Evolutionary conservation across 2,113 vertebrate genomes (phyloP), one percentile per base, ranked within the genome.

Genomic region (Cyanocitta stelleri): DNA sequence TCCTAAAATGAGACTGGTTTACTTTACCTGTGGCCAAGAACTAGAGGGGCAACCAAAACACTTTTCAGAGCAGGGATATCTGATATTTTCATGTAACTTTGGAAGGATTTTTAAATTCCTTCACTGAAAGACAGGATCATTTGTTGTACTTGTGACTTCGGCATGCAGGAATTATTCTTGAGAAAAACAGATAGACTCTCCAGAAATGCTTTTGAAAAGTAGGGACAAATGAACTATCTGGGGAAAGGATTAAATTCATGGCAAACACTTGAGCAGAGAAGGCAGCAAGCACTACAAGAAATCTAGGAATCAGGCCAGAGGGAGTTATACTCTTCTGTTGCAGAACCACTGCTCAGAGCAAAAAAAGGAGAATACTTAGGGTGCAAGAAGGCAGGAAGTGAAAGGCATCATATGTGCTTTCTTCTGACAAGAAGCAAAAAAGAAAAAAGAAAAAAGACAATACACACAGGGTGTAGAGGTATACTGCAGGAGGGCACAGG

Each of bases 61-160:
- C 23, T 39, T 90, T 97, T 94, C 11, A 7, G 43, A 88, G 30
- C 32, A 74, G 29, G 37, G 46, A 49, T 69, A 33, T 83, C 46
- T 80, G 85, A 85, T 88, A 88, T 58, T 87, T 83, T 80, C 75
- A 54, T 62, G 27, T 51, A 59, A 46, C 21, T 63, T 94, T 92
- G 92, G 90, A 95, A 83, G 12, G 58, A 37, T 68, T 94, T 85
- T 91, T 56, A 69, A 82, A 94, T 93, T 90, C 94, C 37, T 54
- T 54, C 79, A 64, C 71, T 83, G 78, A 85, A 88, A 59, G 82
- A 92, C 78, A 73, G 62, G 51, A 90, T 83, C 51, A 54, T 91
- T 95, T 90, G 54, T 75, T 85, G 37, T 77, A 74, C 48, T 86
- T 87, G 81, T 90, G 85, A 95, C 87, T 87, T 92, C 89, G 94